Conservation (phyloP, 2,113 vertebrate species). For the Oreotrochilus melanogaster region DNA sequence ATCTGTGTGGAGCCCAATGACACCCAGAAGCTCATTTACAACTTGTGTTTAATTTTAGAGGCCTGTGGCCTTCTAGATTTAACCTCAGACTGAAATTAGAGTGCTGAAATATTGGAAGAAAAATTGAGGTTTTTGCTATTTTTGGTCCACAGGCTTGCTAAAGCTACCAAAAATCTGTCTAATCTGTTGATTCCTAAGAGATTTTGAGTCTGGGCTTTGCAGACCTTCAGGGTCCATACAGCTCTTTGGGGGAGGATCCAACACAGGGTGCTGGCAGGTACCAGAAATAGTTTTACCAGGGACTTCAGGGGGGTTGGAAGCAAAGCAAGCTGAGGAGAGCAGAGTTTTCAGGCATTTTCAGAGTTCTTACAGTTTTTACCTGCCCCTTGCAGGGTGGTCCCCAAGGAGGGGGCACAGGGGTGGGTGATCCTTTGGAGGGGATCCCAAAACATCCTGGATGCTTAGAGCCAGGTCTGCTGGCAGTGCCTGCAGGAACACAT, state of each 20-base stretch:
- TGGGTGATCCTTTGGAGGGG: neutral
- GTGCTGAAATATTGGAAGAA: neutral
- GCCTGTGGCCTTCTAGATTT: neutral
- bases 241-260: neutral
- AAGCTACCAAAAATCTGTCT: neutral
- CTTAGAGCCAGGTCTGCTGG: neutral
- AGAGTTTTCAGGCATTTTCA: neutral
- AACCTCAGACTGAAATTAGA: rapidly evolving
- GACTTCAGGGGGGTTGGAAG: neutral
- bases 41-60: neutral
- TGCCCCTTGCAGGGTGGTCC: neutral
- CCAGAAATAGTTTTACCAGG: neutral
- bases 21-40: neutral
- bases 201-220: neutral
- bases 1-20: neutral
- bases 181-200: neutral
- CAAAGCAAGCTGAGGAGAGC: neutral
- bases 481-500: neutral
- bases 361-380: neutral
- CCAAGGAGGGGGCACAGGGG: rapidly evolving
- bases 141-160: neutral
- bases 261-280: neutral
- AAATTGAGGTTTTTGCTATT: neutral
- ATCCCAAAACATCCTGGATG: neutral
- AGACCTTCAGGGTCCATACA: neutral